Conservation (phyloP, 2,888 invertebrate species). For the Caenorhabditis virilis region DNA sequence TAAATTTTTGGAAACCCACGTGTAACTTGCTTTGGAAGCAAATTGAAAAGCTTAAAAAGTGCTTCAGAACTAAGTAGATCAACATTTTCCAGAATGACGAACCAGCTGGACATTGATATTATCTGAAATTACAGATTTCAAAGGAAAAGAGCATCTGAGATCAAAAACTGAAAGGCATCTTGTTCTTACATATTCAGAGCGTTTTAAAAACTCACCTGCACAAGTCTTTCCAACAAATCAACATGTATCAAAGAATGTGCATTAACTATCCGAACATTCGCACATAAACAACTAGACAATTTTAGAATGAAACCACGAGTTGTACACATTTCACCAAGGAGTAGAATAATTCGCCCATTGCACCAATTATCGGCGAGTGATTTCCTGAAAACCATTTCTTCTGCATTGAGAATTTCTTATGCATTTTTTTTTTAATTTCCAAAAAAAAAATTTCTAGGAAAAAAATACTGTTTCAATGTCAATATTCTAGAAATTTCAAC, state of each 20-base stretch:
- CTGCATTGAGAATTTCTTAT: background rate
- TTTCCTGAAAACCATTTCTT: slow-evolving; percentile 20
- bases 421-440: too few species aligned
- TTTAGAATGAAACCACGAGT: slow-evolving; percentile 27
- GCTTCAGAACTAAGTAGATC: slow-evolving; percentile 41
- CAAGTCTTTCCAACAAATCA: slow-evolving; percentile 25
- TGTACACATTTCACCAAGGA: slow-evolving; percentile 43
- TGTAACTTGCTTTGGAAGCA: slow-evolving; percentile 3
- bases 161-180: background rate
- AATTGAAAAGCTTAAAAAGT: slow-evolving; percentile 28
- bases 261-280: slow-evolving; percentile 53
- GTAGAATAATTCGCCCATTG: slow-evolving; percentile 44
- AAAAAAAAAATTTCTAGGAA: too few species aligned
- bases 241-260: slow-evolving; percentile 42
- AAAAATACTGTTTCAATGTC: too few species aligned
- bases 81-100: slow-evolving; percentile 55
- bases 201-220: slow-evolving; percentile 10
- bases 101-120: slow-evolving; percentile 25
- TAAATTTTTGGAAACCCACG: slow-evolving; percentile 8
- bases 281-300: slow-evolving; percentile 36
- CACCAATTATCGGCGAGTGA: slow-evolving; percentile 53
- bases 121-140: slow-evolving; percentile 18
- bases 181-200: background rate
- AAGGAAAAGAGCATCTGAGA: slow-evolving; percentile 7
- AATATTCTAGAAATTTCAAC: too few species aligned